phyloP scores from a whole-genome alignment of 2,888 invertebrate species.

The Cephus pulcher region DNA sequence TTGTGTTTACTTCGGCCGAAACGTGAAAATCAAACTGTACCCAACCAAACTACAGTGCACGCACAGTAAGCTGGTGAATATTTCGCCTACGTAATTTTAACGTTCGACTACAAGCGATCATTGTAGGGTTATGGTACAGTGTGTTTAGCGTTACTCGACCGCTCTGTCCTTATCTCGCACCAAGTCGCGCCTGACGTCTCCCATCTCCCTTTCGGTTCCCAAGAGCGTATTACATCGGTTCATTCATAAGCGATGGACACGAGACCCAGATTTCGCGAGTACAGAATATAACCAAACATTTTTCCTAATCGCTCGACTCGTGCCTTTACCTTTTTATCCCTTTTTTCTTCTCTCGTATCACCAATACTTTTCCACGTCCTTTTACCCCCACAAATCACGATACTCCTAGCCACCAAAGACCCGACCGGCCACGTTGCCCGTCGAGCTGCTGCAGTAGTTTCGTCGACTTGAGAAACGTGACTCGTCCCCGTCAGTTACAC shows the following conservation, averaged over 20 bases:
- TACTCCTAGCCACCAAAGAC: background rate
- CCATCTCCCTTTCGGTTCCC: background rate
- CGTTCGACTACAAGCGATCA: background rate
- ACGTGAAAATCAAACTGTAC: background rate
- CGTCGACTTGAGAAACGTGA: background rate
- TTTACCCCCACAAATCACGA: background rate
- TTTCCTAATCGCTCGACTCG: background rate
- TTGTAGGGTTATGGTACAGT: background rate
- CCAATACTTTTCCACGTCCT: background rate
- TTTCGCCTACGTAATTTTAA: background rate
- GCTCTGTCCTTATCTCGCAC: background rate
- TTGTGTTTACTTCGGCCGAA: background rate
- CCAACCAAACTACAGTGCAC: background rate
- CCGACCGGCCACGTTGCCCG: background rate
- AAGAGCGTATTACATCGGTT: background rate
- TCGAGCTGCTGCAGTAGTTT: background rate
- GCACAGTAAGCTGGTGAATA: background rate
- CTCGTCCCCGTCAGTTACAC: background rate
- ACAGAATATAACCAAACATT: background rate
- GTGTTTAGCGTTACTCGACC: background rate
- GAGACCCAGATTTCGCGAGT: conserved; percentile 4
- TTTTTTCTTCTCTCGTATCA: background rate
- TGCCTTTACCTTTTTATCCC: background rate
- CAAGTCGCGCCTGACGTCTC: background rate
- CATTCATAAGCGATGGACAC: conserved; percentile 3